Conservation (phyloP, 2,797 vertebrate species). For the Heliangelus exortis region DNA sequence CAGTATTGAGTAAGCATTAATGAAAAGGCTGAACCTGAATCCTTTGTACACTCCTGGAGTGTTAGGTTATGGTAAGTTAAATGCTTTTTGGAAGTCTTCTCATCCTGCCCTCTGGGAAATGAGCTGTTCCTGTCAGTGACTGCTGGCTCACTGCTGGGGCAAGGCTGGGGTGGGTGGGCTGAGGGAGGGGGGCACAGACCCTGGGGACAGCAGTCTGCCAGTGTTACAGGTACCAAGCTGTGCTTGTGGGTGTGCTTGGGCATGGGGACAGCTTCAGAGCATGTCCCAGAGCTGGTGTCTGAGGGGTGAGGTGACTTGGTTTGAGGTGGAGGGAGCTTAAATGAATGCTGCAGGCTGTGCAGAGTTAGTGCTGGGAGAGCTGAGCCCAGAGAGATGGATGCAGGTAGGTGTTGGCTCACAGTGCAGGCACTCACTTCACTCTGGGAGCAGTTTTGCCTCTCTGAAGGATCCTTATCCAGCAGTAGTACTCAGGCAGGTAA, state of each 20-base stretch:
- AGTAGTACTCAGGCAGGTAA: not conserved
- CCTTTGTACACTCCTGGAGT: not conserved
- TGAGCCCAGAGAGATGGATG: not conserved
- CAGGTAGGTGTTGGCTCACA: not conserved
- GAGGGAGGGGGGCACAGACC: not conserved
- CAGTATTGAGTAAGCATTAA: not conserved
- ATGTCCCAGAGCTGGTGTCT: too few relatives aligned
- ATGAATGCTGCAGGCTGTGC: not conserved
- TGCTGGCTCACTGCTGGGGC: not conserved
- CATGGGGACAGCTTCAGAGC: not conserved
- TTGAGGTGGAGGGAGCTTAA: not conserved
- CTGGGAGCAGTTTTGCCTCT: not conserved
- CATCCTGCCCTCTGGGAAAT: not conserved
- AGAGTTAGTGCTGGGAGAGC: not conserved
- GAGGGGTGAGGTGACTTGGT: too few relatives aligned
- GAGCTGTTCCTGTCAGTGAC: not conserved
- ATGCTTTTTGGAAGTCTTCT: not conserved
- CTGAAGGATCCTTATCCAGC: not conserved
- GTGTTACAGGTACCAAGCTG: not conserved
- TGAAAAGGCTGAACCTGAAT: not conserved
- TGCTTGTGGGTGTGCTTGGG: not conserved
- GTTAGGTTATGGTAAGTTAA: not conserved
- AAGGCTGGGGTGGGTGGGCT: not conserved
- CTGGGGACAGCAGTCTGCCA: not conserved
- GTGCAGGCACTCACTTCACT: not conserved